Evolutionary conservation across 2,797 vertebrate species (phyloP).

Genomic region (Orestias chungarensis): DNA sequence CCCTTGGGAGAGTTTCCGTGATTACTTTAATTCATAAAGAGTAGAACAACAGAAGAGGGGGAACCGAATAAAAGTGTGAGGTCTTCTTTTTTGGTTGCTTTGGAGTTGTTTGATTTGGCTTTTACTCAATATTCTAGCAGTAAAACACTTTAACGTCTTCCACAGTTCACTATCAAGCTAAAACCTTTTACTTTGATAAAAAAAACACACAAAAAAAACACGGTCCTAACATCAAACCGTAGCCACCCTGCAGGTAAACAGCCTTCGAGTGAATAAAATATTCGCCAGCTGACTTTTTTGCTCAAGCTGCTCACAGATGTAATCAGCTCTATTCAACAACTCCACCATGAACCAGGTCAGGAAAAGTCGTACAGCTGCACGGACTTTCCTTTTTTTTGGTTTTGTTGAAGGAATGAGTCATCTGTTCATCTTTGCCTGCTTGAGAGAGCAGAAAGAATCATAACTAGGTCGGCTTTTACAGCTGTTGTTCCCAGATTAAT

Average conservation of each 20-base stretch:
- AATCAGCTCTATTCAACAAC: conserved; percentile 15
- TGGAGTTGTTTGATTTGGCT: neutral
- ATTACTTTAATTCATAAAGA: neutral
- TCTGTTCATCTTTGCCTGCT: neutral
- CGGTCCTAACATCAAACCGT: neutral
- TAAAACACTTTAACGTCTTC: no score
- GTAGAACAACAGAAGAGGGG: neutral
- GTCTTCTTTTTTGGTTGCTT: neutral
- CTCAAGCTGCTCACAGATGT: neutral
- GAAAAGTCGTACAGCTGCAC: conserved; percentile 3
- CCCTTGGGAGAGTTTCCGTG: no score
- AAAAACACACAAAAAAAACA: no score
- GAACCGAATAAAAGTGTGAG: neutral
- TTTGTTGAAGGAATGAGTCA: neutral
- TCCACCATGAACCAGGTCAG: neutral
- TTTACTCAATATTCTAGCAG: no score
- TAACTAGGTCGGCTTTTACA: neutral
- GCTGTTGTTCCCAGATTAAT: neutral
- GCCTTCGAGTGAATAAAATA: conserved; percentile 5
- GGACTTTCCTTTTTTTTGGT: neutral
- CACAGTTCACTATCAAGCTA: neutral
- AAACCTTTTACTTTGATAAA: neutral
- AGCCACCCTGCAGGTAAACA: neutral
- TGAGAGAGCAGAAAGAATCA: neutral
- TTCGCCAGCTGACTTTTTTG: neutral